phyloP scores from a whole-genome alignment of 2,888 invertebrate species.

The Monoplex corrugatus region DNA sequence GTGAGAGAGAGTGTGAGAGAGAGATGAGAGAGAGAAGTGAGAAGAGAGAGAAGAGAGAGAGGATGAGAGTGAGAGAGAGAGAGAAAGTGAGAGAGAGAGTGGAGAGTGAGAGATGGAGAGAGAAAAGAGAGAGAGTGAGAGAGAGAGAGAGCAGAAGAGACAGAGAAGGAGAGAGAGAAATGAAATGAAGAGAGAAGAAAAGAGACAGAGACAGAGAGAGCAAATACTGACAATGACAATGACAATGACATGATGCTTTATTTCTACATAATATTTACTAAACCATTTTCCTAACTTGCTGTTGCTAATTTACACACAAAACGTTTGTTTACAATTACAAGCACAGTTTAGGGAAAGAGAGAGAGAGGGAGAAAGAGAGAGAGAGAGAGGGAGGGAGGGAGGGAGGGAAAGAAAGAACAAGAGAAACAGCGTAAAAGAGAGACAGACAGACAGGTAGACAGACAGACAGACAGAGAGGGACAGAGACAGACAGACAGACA shows the following conservation, averaged over 20 bases:
- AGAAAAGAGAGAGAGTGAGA: background rate
- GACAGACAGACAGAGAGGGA: constrained; percentile 27
- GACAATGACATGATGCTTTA: too few species aligned
- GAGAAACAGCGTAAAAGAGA: background rate
- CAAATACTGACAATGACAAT: too few species aligned
- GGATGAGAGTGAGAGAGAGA: background rate
- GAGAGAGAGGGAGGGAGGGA: background rate
- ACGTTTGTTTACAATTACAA: too few species aligned
- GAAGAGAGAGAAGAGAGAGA: background rate
- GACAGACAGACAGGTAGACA: background rate
- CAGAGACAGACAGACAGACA: background rate
- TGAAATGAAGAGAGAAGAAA: background rate
- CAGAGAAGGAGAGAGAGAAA: too few species aligned
- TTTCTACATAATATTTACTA: too few species aligned
- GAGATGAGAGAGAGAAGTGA: background rate
- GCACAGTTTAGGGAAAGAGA: too few species aligned
- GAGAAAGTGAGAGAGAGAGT: too few species aligned
- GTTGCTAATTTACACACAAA: too few species aligned
- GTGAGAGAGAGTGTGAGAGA: background rate
- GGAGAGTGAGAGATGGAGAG: background rate
- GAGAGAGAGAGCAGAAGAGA: background rate
- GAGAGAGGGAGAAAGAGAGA: background rate
- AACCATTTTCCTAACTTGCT: too few species aligned
- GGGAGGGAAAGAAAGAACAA: background rate
- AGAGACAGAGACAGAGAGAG: background rate